A percentile compares a stretch with the other conserved stretches of the same genome.
phyloP scores from a whole-genome alignment of 2,888 invertebrate species.

The Limnephilus rhombicus region DNA sequence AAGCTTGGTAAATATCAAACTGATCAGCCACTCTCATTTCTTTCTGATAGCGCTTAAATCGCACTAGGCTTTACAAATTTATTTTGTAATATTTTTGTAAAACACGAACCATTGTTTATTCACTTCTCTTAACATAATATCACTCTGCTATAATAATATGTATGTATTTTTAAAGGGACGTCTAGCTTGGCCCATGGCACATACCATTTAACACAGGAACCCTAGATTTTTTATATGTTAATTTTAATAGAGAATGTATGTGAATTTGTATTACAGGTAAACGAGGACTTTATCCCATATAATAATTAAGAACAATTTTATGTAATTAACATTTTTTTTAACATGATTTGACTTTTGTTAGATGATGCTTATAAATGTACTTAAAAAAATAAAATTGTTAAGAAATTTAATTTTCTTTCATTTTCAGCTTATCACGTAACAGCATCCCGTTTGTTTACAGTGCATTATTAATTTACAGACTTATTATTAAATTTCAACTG shows the following conservation, averaged over 20 bases:
- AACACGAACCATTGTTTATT: neutral
- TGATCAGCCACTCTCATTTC: neutral
- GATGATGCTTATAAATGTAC: conserved; percentile 43
- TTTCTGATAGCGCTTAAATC: neutral
- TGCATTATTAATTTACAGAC: too few species aligned
- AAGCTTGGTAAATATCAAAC: neutral
- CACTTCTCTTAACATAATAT: neutral
- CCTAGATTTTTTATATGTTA: conserved; percentile 1
- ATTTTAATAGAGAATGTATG: conserved; percentile 1
- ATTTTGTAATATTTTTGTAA: neutral
- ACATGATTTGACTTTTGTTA: conserved; percentile 29
- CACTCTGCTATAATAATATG: neutral
- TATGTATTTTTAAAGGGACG: neutral
- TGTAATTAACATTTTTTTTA: conserved; percentile 19
- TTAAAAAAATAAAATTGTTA: conserved; percentile 23
- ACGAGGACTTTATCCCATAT: neutral
- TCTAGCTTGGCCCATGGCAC: neutral
- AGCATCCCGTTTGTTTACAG: neutral
- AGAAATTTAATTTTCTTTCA: conserved; percentile 8
- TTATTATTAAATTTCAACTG: too few species aligned
- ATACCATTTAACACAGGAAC: neutral
- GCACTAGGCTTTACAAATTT: neutral
- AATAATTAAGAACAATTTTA: conserved; percentile 9
- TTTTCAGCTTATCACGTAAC: neutral
- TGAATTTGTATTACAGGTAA: conserved; percentile 1